Conservation (phyloP, 2,888 invertebrate species). For the Drosophila anomalata region DNA sequence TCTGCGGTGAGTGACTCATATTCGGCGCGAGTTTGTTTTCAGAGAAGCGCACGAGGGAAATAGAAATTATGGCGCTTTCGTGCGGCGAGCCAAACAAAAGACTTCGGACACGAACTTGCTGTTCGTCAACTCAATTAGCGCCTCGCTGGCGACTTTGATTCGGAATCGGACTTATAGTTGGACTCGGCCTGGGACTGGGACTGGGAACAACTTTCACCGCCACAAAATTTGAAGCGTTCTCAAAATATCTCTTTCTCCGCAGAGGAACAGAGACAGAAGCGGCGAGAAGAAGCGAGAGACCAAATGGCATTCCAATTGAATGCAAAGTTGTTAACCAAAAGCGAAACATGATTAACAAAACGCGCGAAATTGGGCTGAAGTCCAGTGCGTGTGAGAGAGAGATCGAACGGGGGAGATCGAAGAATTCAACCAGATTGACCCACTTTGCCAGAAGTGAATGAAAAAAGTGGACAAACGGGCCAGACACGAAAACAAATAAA, state of each 20-base stretch:
- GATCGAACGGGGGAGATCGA: conserved; percentile 21
- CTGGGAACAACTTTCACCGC: conserved; percentile 58
- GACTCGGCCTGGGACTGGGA: conserved; percentile 1
- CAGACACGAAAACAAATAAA: conserved; percentile 21
- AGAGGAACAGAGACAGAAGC: not conserved
- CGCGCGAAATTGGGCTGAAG: conserved; percentile 69
- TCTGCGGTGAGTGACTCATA: conserved; percentile 91
- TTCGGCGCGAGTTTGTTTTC: not conserved
- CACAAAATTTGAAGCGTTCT: conserved; percentile 54
- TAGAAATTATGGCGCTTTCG: conserved; percentile 64
- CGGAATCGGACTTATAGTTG: conserved; percentile 4
- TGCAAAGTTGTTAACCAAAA: conserved; percentile 69
- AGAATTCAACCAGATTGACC: conserved; percentile 58
- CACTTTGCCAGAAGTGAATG: conserved; percentile 44
- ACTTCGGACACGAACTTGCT: conserved; percentile 58
- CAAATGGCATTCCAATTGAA: conserved; percentile 57
- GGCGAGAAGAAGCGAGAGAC: conserved; percentile 18
- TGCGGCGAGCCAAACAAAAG: conserved; percentile 50
- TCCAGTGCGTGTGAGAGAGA: conserved; percentile 23
- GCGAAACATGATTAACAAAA: conserved; percentile 76
- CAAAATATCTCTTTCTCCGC: conserved; percentile 41
- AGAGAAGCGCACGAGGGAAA: not conserved
- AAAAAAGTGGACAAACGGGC: conserved; percentile 5
- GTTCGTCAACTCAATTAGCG: conserved; percentile 66
- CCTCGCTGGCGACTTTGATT: conserved; percentile 37